These are phyloP conservation scores for Megalopta genalis DNA, from an alignment of 1,140 invertebrate species.

Conservation along the genomic window DNA sequence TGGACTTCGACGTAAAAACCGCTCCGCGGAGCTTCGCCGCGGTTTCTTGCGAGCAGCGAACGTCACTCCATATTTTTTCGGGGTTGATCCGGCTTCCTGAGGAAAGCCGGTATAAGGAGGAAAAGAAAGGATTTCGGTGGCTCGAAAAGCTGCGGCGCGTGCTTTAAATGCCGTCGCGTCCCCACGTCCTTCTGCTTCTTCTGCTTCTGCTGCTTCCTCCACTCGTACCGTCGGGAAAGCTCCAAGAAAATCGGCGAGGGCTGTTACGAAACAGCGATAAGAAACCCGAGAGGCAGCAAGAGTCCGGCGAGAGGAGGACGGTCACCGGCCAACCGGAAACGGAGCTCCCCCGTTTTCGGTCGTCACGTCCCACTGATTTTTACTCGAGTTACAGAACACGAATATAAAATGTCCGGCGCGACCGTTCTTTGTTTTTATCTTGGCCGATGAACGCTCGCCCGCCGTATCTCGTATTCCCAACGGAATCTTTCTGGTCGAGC, in stretches of 20 bases:
- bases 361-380: neutral
- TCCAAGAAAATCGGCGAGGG: constrained; percentile 51
- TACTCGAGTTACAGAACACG: neutral
- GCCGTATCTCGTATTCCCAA: neutral
- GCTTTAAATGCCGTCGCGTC: constrained; percentile 32
- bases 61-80: constrained; percentile 30
- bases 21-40: constrained; percentile 7
- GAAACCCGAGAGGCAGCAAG: constrained; percentile 25
- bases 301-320: constrained; percentile 10
- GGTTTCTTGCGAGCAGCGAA: constrained; percentile 18
- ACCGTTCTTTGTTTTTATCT: neutral
- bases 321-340: neutral
- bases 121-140: constrained; percentile 15
- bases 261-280: constrained; percentile 31
- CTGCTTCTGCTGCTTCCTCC: constrained; percentile 15
- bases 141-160: constrained; percentile 49
- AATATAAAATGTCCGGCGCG: neutral
- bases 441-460: neutral
- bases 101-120: constrained; percentile 25
- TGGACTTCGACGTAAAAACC: no score
- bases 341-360: neutral
- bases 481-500: neutral
- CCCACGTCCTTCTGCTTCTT: constrained; percentile 30
- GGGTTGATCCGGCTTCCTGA: constrained; percentile 40
- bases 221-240: constrained; percentile 14